Conservation (phyloP, 2,113 vertebrate species). For the Henicopernis longicauda region DNA sequence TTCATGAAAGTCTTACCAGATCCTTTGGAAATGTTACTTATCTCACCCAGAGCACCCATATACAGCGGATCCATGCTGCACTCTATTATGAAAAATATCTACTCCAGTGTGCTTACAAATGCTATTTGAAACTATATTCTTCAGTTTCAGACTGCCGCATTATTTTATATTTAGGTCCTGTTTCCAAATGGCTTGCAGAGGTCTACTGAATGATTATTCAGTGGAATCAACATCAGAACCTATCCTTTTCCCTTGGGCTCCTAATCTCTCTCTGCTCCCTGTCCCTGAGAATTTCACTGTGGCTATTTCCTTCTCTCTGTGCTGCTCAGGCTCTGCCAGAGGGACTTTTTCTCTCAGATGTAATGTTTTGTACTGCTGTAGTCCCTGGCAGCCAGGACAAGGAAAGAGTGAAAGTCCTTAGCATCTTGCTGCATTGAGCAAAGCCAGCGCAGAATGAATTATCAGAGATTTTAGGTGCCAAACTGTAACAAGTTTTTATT, state of each 20-base stretch:
- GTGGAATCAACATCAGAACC: background rate
- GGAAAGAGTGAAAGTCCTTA: background rate
- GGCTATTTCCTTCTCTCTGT: background rate
- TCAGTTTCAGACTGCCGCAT: background rate
- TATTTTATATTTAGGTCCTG: background rate
- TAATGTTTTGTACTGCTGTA: background rate
- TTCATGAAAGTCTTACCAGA: background rate
- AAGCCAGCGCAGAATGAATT: background rate
- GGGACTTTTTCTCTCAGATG: background rate
- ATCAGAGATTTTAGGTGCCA: background rate
- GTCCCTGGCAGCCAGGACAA: background rate
- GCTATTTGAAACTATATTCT: background rate
- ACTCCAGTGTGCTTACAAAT: background rate
- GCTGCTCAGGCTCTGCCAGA: background rate
- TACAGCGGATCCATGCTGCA: background rate
- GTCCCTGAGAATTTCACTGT: background rate
- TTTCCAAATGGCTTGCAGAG: background rate
- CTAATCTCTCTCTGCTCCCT: constrained; percentile 6
- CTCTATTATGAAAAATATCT: background rate
- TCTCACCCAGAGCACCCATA: background rate
- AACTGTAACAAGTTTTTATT: background rate
- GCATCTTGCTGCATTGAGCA: background rate
- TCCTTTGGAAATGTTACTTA: background rate
- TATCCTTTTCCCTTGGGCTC: background rate
- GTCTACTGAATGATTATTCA: background rate